A percentile compares a stretch with the other conserved stretches of the same genome.
phyloP scores from a whole-genome alignment of 2,797 vertebrate genomes.

The Pseudochaenichthys georgianus region DNA sequence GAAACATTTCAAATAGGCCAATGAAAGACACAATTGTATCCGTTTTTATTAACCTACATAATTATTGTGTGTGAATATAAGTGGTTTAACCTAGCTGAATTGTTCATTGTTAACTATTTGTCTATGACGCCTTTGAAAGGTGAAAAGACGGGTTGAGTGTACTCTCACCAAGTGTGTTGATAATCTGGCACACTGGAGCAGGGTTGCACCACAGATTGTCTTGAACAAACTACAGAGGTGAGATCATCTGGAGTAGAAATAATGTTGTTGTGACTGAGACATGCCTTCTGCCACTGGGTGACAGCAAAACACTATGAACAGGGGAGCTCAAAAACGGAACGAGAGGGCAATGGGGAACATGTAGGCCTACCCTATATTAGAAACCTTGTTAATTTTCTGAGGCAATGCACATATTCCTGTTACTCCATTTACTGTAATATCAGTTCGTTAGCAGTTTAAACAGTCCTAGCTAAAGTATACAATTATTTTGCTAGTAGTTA shows the following conservation, averaged over 20 bases:
- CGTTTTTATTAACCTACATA: too few species aligned
- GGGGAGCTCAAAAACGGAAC: too few species aligned
- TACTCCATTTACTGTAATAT: not conserved
- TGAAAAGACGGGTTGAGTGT: not conserved
- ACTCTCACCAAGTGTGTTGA: not conserved
- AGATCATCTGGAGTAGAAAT: not conserved
- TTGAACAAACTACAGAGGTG: constrained; percentile 14
- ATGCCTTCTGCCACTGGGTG: constrained; percentile 61
- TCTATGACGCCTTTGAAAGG: not conserved
- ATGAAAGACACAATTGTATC: too few species aligned
- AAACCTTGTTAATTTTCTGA: not conserved
- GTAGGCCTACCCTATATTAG: too few species aligned
- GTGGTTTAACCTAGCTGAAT: not conserved
- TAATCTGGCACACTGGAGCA: not conserved
- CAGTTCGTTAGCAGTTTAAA: not conserved
- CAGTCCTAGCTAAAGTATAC: not conserved
- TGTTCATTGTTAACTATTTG: not conserved
- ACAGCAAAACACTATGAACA: constrained; percentile 51
- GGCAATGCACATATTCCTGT: not conserved
- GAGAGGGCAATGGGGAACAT: too few species aligned
- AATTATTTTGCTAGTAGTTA: not conserved
- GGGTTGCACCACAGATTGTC: not conserved
- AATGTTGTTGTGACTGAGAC: not conserved
- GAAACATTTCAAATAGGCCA: constrained; percentile 14
- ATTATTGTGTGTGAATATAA: too few species aligned